Conservation (phyloP, 2,113 vertebrate species). For the Gorsachius goisagi region DNA sequence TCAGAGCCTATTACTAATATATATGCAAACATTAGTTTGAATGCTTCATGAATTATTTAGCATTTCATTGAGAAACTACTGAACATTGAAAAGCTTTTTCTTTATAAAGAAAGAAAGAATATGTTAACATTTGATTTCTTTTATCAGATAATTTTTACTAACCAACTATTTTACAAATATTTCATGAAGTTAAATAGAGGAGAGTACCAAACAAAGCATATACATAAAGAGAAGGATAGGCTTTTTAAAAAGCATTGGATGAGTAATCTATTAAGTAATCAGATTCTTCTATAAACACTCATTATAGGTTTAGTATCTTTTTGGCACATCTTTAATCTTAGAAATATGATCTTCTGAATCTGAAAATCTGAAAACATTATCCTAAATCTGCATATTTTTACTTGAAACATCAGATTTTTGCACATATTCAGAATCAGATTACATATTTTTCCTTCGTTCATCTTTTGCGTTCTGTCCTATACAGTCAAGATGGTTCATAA, state of each 20-base stretch:
- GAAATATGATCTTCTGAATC: background rate
- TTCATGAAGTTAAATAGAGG: background rate
- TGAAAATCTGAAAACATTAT: background rate
- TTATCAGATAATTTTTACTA: background rate
- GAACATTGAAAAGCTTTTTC: background rate
- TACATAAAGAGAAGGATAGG: background rate
- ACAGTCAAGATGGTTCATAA: background rate
- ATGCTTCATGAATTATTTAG: background rate
- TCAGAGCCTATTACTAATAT: background rate
- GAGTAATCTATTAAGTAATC: background rate
- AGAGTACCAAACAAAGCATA: background rate
- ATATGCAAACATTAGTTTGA: conserved; percentile 27
- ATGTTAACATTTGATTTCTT: background rate
- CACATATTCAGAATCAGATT: background rate
- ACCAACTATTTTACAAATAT: background rate
- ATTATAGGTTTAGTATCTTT: background rate
- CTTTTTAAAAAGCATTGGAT: background rate
- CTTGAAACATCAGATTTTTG: background rate
- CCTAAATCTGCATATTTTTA: background rate
- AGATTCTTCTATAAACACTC: background rate
- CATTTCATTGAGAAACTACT: background rate
- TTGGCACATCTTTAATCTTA: background rate
- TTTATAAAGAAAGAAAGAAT: background rate
- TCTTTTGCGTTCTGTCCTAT: background rate
- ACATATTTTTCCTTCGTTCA: background rate